Evolutionary conservation across 2,113 vertebrate genomes (phyloP).

Genomic region (Sander vitreus): DNA sequence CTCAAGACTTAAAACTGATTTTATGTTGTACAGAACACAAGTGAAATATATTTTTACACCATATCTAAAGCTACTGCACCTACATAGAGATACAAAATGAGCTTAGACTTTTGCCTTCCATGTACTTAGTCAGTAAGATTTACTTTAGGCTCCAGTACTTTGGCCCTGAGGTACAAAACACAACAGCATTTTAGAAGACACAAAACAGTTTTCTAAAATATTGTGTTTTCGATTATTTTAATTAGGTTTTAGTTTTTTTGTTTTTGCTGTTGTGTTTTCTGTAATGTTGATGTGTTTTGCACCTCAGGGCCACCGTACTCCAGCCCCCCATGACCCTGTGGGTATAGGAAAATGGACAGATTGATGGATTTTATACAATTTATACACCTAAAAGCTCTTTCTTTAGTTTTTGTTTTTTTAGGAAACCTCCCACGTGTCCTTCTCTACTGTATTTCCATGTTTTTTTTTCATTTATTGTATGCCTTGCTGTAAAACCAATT

Average conservation of each 20-base stretch:
- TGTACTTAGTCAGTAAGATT: no score
- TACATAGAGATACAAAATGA: background rate
- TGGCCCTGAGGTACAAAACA: background rate
- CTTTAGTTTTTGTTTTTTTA: background rate
- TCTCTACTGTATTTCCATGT: no score
- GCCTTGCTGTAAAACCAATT: no score
- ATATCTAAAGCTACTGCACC: background rate
- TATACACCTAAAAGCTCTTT: background rate
- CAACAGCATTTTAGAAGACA: background rate
- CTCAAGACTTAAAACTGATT: background rate
- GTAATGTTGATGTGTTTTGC: background rate
- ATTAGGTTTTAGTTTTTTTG: background rate
- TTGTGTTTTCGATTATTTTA: background rate
- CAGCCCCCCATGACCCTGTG: background rate
- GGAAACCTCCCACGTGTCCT: no score
- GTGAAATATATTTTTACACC: background rate
- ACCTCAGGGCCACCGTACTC: background rate
- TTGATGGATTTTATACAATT: background rate
- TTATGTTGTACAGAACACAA: background rate
- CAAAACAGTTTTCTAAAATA: background rate
- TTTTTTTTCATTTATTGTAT: no score
- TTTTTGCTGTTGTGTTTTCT: background rate
- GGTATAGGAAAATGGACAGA: background rate
- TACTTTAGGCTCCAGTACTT: background rate
- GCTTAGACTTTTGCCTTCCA: no score